Percentiles rank a stretch among this genome's conserved stretches.
Evolutionary conservation across 2,888 invertebrate species (phyloP).

Genomic region (Spilosoma lubricipeda): DNA sequence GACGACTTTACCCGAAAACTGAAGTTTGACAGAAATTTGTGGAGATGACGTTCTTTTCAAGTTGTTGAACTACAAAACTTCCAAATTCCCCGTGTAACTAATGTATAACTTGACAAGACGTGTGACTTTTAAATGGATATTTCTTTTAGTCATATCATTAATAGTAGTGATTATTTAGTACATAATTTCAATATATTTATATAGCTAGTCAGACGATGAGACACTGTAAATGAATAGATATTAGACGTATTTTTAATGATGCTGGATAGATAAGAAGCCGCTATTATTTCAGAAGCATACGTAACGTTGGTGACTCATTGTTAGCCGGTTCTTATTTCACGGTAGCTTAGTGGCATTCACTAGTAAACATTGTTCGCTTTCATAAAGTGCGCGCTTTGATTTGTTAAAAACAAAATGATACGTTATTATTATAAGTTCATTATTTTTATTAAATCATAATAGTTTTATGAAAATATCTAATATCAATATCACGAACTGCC

Average conservation of each 20-base stretch:
- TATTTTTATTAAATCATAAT: neutral
- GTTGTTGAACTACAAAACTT: no score
- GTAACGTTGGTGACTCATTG: constrained; percentile 72
- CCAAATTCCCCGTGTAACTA: no score
- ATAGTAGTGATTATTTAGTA: neutral
- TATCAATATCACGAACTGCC: neutral
- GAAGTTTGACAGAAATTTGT: neutral
- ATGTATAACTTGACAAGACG: no score
- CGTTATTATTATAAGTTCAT: neutral
- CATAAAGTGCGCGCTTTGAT: constrained; percentile 44
- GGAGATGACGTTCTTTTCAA: no score
- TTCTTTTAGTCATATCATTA: neutral
- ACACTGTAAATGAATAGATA: neutral
- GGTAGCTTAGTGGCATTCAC: constrained; percentile 68
- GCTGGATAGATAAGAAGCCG: constrained; percentile 44
- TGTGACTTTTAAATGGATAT: neutral
- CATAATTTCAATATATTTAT: neutral
- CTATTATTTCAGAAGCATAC: constrained; percentile 67
- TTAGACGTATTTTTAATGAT: constrained; percentile 6
- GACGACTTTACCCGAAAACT: neutral
- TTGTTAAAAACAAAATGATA: neutral
- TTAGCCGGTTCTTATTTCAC: constrained; percentile 77
- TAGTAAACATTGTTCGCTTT: constrained; percentile 44
- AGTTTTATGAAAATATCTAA: neutral
- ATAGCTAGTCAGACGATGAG: constrained; percentile 2